These are phyloP conservation scores for Podabrus alpinus DNA, from an alignment of 2,888 invertebrate species.

Conservation along the genomic window DNA sequence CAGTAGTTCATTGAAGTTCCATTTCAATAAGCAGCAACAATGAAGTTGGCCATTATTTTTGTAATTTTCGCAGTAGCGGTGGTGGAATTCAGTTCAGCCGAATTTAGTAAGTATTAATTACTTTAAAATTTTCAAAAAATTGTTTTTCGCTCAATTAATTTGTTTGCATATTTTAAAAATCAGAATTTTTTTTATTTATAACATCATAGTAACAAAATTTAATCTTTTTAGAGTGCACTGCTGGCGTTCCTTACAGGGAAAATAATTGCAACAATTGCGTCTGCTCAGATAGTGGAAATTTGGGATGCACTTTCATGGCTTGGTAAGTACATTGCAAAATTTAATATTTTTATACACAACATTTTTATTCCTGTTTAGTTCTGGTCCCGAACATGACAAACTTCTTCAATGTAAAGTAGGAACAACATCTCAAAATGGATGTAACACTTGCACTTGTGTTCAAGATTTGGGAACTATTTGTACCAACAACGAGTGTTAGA, in stretches of 20 bases:
- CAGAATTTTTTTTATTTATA: too few species aligned
- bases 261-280: slow-evolving; percentile 10
- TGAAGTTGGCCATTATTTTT: background rate
- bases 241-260: slow-evolving; percentile 7
- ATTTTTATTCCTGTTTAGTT: background rate
- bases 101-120: slow-evolving; percentile 2
- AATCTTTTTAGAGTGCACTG: background rate
- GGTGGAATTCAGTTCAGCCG: background rate
- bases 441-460: slow-evolving; percentile 14
- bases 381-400: background rate
- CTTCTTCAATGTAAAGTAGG: slow-evolving; percentile 9
- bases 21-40: background rate
- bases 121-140: background rate
- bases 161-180: too few species aligned
- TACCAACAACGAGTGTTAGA: background rate
- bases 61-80: background rate
- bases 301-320: background rate
- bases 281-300: background rate
- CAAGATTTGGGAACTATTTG: slow-evolving; percentile 10
- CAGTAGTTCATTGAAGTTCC: background rate
- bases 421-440: background rate
- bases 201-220: background rate
- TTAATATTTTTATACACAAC: background rate
- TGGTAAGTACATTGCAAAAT: background rate
- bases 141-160: background rate